Evolutionary conservation across 2,888 invertebrate species (phyloP).

Genomic region (Globia sparganii): DNA sequence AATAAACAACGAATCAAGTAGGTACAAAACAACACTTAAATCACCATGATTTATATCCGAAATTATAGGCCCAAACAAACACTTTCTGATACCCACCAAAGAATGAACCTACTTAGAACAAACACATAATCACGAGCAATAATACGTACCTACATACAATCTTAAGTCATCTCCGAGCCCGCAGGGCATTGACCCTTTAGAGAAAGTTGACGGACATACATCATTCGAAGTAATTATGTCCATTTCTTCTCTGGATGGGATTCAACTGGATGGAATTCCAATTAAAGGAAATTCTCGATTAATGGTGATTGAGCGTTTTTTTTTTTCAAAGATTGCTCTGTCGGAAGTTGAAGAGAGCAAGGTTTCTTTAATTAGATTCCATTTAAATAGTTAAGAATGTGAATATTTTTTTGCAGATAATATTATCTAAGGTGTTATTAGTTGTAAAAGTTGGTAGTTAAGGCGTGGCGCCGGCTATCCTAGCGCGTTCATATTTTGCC

Average conservation of each 20-base stretch:
- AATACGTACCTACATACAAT: slow-evolving; percentile 9
- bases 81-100: slow-evolving; percentile 21
- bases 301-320: slow-evolving; percentile 40
- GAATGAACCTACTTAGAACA: slow-evolving; percentile 10
- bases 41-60: too few species aligned
- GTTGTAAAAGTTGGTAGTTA: not conserved
- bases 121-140: slow-evolving; percentile 10
- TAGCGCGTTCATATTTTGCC: not conserved
- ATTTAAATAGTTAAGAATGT: not conserved
- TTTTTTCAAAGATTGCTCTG: slow-evolving; percentile 2
- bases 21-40: not conserved
- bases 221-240: slow-evolving; percentile 50
- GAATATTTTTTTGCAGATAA: not conserved
- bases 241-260: slow-evolving; percentile 28
- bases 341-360: slow-evolving; percentile 10
- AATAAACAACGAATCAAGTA: not conserved
- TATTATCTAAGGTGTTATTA: too few species aligned
- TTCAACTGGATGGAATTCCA: slow-evolving; percentile 48
- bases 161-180: slow-evolving; percentile 34
- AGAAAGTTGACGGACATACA: slow-evolving; percentile 60
- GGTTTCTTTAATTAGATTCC: not conserved
- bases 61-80: not conserved
- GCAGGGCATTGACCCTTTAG: slow-evolving; percentile 33
- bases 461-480: too few species aligned
- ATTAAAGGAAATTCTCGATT: slow-evolving; percentile 41